Conservation (phyloP, 2,797 vertebrate species). For the Cirrhinus molitorella region DNA sequence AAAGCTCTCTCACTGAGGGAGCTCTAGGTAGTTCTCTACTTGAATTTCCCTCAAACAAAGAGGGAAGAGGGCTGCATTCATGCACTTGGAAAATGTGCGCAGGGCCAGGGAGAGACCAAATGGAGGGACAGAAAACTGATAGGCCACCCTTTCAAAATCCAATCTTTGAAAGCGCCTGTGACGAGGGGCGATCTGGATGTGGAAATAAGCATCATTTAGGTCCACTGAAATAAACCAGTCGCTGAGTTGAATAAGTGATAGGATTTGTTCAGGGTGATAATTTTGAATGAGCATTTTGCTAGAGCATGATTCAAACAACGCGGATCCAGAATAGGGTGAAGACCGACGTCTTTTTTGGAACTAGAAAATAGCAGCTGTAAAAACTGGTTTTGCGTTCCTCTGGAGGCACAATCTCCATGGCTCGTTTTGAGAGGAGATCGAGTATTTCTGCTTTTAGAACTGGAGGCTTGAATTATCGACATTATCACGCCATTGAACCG, state of each 20-base stretch:
- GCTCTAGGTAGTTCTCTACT: background rate
- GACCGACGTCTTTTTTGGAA: background rate
- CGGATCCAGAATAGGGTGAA: background rate
- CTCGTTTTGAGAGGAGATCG: no score
- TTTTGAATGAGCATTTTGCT: background rate
- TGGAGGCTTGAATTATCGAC: no score
- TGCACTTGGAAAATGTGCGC: background rate
- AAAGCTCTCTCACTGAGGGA: background rate
- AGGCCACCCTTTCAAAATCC: background rate
- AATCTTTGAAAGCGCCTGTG: background rate
- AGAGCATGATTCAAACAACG: rapidly evolving
- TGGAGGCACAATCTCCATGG: no score
- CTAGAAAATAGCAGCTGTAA: no score
- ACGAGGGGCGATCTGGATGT: no score
- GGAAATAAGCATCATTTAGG: background rate
- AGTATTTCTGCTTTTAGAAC: no score
- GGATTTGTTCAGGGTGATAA: background rate
- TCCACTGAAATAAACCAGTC: background rate
- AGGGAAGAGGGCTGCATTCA: background rate
- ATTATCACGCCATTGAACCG: no score
- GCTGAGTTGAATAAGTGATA: background rate
- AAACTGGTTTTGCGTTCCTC: no score
- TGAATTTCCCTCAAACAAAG: background rate
- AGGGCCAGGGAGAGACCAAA: background rate
- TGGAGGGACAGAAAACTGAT: background rate